A percentile compares a stretch with the other conserved stretches of the same genome.
Conservation (phyloP, 1,140 invertebrate species). For the Micrasema longulum region DNA sequence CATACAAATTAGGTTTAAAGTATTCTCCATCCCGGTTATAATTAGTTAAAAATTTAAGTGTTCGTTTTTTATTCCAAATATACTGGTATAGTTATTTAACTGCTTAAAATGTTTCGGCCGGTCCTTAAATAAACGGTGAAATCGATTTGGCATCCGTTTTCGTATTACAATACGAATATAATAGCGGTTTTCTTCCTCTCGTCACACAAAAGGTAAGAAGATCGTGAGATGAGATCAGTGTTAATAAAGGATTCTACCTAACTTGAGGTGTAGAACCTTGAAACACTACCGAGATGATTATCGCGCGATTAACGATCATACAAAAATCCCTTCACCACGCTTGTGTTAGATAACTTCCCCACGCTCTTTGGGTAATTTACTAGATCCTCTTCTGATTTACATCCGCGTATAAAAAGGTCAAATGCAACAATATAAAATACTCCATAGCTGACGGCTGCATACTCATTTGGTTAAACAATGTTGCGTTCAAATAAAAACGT, state of each 20-base stretch:
- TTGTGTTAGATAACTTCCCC: background rate
- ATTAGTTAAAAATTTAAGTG: too few relatives aligned
- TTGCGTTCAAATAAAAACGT: too few relatives aligned
- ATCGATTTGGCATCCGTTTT: conserved; percentile 15
- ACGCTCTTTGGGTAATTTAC: background rate
- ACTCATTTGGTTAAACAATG: too few relatives aligned
- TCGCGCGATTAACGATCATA: conserved; percentile 6
- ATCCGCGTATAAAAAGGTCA: conserved; percentile 30
- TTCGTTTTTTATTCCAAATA: too few relatives aligned
- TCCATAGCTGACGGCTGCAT: too few relatives aligned
- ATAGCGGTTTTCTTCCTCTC: background rate
- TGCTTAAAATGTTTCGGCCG: background rate
- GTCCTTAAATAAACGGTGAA: conserved; percentile 13
- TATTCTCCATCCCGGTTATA: too few relatives aligned
- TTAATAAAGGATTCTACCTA: conserved; percentile 27
- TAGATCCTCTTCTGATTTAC: conserved; percentile 25
- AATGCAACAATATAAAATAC: background rate
- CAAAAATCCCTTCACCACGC: conserved; percentile 10
- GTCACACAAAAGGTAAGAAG: conserved; percentile 17
- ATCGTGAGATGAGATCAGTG: conserved; percentile 42
- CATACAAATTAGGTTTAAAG: too few relatives aligned
- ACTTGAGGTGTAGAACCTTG: conserved; percentile 6
- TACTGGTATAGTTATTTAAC: too few relatives aligned
- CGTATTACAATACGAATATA: conserved; percentile 7
- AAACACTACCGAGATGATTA: conserved; percentile 19